These are phyloP conservation scores for Phyllostomus hastatus DNA, from an alignment of 2,113 vertebrate species.

Conservation along the genomic window DNA sequence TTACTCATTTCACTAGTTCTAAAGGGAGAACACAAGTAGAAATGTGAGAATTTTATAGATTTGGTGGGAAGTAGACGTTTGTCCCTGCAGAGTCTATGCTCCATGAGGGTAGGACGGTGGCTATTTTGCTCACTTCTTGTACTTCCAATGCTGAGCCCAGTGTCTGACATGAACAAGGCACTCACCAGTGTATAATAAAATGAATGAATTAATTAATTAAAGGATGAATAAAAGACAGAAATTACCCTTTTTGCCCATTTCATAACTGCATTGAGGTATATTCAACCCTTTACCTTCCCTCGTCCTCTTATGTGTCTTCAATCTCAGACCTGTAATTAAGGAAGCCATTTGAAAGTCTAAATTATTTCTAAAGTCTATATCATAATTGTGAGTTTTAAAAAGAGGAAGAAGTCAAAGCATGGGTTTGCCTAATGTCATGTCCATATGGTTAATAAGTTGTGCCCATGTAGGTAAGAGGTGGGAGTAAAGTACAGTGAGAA, in stretches of 20 bases:
- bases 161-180: background rate
- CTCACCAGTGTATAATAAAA: background rate
- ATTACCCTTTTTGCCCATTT: background rate
- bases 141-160: background rate
- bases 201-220: background rate
- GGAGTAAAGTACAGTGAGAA: background rate
- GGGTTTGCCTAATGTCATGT: background rate
- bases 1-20: background rate
- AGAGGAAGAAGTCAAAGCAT: background rate
- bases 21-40: background rate
- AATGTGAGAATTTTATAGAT: background rate
- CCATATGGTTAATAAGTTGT: background rate
- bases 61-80: background rate
- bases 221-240: background rate
- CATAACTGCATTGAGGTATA: background rate
- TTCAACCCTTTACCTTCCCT: background rate
- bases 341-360: background rate
- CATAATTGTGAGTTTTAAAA: background rate
- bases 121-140: background rate
- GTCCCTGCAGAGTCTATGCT: background rate
- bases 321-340: background rate
- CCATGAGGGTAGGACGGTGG: background rate
- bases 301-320: background rate
- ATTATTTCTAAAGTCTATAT: background rate
- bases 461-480: background rate